Base-by-base conservation (phyloP, 2,113 vertebrate species). In the Seriola rivoliana region DNA sequence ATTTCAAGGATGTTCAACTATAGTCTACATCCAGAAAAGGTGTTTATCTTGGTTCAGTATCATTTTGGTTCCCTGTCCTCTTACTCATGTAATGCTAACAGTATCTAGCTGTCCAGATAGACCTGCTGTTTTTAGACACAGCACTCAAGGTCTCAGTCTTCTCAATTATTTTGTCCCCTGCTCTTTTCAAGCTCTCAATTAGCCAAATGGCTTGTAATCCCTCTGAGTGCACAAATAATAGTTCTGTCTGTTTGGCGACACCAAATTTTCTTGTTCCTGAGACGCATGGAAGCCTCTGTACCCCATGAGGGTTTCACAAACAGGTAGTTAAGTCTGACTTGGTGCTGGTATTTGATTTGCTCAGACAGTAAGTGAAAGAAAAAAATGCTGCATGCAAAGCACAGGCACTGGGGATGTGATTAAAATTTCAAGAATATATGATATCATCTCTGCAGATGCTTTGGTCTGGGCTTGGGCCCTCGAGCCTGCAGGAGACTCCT, bases 381-480 rank as follows among this genome's bases (percentile, higher is more conserved):
- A 65, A 12, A 75, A 17, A 63, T 12, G 40, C 8, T 52, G 29
- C 2, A n/a, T 19, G 44, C 46, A 48, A 6, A 23, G 29, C 50
- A n/a, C 52, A 71, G 16, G 44, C 29, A 46, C 25, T 4, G 54
- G 3, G 5, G 4, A 25, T 68, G 16, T 75, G 32, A 50, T 32
- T 40, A 14, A 40, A 58, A 68, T n/a, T 4, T 10, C 14, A 73
- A 23, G 0, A 16, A 13, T 52, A 19, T 36, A 5, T 46, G 60
- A 48, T 65, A 12, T 86, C 50, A 32, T 66, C 75, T 62, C 16
- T 89, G 74, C 84, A 94, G 93, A 90, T 94, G 97, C 84, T 99
- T 99, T 93, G 95, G 95, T 48, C 91, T 99, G 1, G 97, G 97
- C 32, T 90, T 98, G 82, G 96, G 97, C 34, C 92, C 94, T 0